Evolutionary conservation across 1,140 invertebrate genomes (phyloP), one percentile per base, ranked within the genome.

Genomic region (Gonatopus flavifemur): DNA sequence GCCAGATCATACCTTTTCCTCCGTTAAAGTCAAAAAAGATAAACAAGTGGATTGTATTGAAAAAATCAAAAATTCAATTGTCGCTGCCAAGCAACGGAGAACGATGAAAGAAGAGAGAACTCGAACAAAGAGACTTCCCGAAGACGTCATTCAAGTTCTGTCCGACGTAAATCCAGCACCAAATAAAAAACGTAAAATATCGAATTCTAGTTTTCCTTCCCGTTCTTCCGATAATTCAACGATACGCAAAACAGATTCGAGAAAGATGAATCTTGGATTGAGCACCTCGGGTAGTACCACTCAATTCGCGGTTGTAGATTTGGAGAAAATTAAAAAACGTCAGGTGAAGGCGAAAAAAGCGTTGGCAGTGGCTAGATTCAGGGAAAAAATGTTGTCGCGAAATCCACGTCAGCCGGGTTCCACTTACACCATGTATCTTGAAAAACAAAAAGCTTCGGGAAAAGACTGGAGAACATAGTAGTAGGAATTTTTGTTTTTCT

Each of bases 241-340:
- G 20, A 46, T n/a, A 39, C 0, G 9, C 1, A 12, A 47, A 45
- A n/a, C 1, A 21, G 21, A 3, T 36, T 48, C 5, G 53, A 64
- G 13, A 57, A 64, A 12, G 30, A 39, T 1, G 49, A 45, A n/a
- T 59, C 38, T 57, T 10, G 3, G 49, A 1, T 35, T 57, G 2
- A 64, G 59, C 31, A 37, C 39, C 1, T 22, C 25, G n/a, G 66
- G 59, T 42, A 46, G 58, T 18, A 70, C 61, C 0, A 70, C 68
- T 0, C 13, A 58, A 13, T 72, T 72, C 19, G 13, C 10, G 5
- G 52, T 69, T 1, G 30, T 60, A 3, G 59, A 61, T 28, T 9
- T 74, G 13, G 12, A 56, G 2, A 66, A 64, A 18, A 6, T 38
- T 0, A 57, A 38, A 7, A 64, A 62, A 20, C 41, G 49, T 18